Evolutionary conservation across 2,888 invertebrate genomes (phyloP), one percentile per base, ranked within the genome.

Genomic region (Laothoe populi): DNA sequence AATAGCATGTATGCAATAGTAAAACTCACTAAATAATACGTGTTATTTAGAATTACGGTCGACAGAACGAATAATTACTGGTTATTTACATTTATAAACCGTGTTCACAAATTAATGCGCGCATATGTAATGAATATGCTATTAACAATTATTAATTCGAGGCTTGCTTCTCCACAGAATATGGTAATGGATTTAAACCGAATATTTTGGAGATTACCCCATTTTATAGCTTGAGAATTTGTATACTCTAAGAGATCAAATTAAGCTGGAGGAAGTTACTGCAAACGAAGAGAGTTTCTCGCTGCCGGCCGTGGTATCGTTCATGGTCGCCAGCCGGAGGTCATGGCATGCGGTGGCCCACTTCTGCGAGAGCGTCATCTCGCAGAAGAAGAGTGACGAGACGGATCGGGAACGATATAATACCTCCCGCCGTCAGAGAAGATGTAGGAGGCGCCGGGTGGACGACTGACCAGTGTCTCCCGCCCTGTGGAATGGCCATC

Each of bases 41-140:
- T 53, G 24, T 42, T 60, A 60, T 60, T 49, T 49, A 24, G 16
- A 40, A 49, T 46, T 40, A 60, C 7, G 13, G 49, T 13, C 23
- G 4, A 38, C 10, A 24, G 7, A 42, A 49, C 42, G 61, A 58
- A 59, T 65, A 62, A 66, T 63, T 64, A 40, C 11, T 23, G 31
- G 68, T 59, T 67, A 74, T 73, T 75, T 68, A 71, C 74, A 70
- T 75, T 67, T 70, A 71, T 69, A 69, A 63, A 45, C 59, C 65
- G 65, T 65, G 62, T 66, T 66, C 70, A 70, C 72, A 72, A 74
- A 76, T 75, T 73, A 73, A 66, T 63, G 42, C 19, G 16, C 31
- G 53, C 53, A 16, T 61, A 19, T n/a, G 42, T 40, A 53, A 53
- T 53, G 49, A 10, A 49, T 19, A 53, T 19, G 31, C 10, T 53